Conservation (phyloP, 2,113 vertebrate genomes). For the Empidonax traillii region DNA sequence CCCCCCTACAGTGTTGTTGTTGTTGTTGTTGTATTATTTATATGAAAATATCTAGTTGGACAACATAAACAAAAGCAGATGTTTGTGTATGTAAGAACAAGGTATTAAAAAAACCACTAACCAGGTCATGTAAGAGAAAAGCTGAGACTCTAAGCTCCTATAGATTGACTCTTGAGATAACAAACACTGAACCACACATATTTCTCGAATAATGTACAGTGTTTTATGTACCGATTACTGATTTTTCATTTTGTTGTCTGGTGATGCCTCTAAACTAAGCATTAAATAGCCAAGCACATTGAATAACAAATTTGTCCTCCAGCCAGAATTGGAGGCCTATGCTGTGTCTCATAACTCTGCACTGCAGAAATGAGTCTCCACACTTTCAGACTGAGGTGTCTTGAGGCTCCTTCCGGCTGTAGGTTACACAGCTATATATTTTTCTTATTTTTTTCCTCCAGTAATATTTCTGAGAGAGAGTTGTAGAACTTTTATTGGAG, state of each 20-base stretch:
- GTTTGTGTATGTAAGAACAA: not conserved
- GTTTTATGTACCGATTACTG: not conserved
- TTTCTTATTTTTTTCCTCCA: not conserved
- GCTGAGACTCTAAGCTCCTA: not conserved
- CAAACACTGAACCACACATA: rapidly evolving
- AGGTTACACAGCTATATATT: not conserved
- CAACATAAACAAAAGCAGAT: not conserved
- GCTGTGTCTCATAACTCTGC: not conserved
- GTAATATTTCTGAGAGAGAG: not conserved
- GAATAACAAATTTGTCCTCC: not conserved
- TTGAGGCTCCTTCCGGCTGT: not conserved
- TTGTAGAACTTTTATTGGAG: not conserved
- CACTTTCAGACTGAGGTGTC: not conserved
- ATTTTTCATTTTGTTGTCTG: not conserved
- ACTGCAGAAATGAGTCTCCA: not conserved
- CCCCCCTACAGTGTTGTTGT: not conserved
- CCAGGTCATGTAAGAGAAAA: not conserved
- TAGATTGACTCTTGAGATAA: not conserved
- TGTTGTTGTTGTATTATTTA: not conserved
- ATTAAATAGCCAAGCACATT: not conserved
- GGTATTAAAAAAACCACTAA: not conserved
- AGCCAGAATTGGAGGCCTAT: not conserved
- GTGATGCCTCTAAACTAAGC: not conserved
- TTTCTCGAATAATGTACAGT: not conserved
- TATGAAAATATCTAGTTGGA: not conserved